Conservation (phyloP, 2,888 invertebrate genomes). For the Lydus trimaculatus region DNA sequence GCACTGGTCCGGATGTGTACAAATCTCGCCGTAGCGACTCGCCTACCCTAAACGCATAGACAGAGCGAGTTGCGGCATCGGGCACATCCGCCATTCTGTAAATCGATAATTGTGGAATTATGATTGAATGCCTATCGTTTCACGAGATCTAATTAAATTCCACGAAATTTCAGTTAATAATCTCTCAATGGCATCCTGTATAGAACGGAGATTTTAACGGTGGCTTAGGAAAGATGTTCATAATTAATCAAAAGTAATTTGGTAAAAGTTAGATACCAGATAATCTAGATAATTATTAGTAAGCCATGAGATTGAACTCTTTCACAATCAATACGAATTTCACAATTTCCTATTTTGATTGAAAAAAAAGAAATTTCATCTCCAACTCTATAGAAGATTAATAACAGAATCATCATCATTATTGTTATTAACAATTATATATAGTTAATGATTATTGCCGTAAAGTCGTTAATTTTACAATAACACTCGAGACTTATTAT, state of each 20-base stretch:
- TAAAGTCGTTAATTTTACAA: neutral
- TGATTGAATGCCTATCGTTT: no score
- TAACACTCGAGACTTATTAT: neutral
- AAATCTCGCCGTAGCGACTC: no score
- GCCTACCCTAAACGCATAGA: no score
- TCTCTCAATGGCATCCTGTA: neutral
- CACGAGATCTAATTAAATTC: no score
- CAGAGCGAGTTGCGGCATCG: no score
- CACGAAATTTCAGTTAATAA: no score
- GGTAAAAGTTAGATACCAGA: neutral
- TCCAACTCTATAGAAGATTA: neutral
- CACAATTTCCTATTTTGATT: neutral
- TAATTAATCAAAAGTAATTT: neutral
- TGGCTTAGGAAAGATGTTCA: neutral
- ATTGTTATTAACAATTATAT: neutral
- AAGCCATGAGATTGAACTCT: no score
- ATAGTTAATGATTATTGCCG: neutral
- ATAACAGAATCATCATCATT: no score
- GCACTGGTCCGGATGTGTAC: no score
- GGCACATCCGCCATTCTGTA: no score
- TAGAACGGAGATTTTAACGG: neutral
- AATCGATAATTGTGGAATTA: no score
- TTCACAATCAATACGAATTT: no score
- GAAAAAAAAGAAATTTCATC: neutral
- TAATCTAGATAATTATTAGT: neutral